Percentiles rank a stretch among this genome's conserved stretches.
These are phyloP conservation scores for Meriones psammophilus DNA, from an alignment of 2,797 vertebrate genomes.

Conservation along the genomic window DNA sequence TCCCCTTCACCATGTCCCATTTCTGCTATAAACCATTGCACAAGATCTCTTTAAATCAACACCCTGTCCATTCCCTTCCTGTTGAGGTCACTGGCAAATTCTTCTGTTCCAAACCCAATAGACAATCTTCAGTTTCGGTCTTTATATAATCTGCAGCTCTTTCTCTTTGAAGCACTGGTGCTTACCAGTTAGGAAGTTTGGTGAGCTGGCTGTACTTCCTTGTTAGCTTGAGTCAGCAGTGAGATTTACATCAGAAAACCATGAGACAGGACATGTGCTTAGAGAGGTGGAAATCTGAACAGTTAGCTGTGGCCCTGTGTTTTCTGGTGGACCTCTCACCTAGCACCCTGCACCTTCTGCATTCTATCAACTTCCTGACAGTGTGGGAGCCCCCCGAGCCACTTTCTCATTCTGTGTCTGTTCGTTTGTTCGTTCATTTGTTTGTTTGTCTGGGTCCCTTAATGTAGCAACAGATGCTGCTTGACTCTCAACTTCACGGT, in stretches of 20 bases:
- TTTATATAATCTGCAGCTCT: not conserved
- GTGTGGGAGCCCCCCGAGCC: not conserved
- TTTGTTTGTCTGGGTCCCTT: not conserved
- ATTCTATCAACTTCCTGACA: not conserved
- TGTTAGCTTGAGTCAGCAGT: not conserved
- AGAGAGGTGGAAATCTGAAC: not conserved
- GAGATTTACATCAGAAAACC: not conserved
- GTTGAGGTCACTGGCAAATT: not conserved
- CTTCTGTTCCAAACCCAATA: not conserved
- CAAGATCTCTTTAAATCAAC: not conserved
- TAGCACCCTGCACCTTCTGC: not conserved
- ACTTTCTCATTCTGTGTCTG: not conserved
- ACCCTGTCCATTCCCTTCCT: not conserved
- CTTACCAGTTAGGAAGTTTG: not conserved
- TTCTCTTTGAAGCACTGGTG: not conserved
- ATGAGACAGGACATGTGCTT: not conserved
- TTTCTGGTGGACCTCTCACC: not conserved
- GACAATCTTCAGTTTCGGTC: not conserved
- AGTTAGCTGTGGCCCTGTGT: rapidly evolving
- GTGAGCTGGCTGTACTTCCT: not conserved
- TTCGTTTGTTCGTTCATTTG: too few relatives aligned
- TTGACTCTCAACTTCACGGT: not conserved
- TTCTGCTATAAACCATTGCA: not conserved
- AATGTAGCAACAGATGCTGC: not conserved
- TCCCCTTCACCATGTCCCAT: not conserved